Conservation (phyloP, 2,797 vertebrate genomes). For the Tarsius wallacei region DNA sequence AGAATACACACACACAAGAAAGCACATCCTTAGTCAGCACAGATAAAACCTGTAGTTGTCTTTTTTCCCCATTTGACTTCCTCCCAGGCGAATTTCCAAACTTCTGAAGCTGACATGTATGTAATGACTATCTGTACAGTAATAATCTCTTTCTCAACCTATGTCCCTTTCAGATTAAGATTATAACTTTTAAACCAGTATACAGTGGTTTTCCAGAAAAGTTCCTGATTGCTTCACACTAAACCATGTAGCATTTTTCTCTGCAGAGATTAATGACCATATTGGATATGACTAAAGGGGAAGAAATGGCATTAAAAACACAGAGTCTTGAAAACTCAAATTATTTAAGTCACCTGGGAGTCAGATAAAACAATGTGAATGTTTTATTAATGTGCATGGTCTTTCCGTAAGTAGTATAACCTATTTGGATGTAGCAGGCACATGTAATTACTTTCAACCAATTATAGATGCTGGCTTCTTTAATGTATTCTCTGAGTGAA, state of each 20-base stretch:
- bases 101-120: not conserved
- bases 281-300: not conserved
- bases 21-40: not conserved
- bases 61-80: not conserved
- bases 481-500: not conserved
- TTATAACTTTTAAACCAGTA: not conserved
- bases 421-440: not conserved
- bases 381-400: not conserved
- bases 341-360: slow-evolving; percentile 1
- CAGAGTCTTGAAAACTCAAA: not conserved
- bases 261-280: not conserved
- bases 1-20: not conserved
- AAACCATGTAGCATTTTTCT: not conserved
- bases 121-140: not conserved
- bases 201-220: not conserved
- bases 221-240: not conserved
- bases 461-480: not conserved
- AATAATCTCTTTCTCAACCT: not conserved
- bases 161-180: not conserved
- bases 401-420: not conserved
- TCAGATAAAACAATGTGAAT: not conserved
- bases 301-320: not conserved
- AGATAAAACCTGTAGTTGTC: not conserved
- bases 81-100: slow-evolving; percentile 26
- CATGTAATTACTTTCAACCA: not conserved